Evolutionary conservation across 2,113 vertebrate species (phyloP), one percentile per base, ranked within the genome.

Genomic region (Poicephalus gulielmi): DNA sequence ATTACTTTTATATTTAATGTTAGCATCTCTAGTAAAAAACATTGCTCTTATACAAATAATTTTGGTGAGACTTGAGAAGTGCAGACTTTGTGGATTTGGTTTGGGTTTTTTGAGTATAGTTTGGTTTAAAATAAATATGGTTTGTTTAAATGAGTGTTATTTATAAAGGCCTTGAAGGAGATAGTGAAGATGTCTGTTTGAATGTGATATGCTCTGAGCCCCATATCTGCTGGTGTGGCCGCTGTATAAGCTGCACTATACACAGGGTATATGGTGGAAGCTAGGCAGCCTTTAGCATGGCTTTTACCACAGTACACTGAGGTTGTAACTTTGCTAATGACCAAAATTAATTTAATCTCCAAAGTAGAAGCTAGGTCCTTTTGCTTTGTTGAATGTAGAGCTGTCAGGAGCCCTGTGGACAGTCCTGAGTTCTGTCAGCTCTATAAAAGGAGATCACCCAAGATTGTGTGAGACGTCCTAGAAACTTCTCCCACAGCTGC

Each of bases 1-100:
- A 68, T n/a, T 71, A 67, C 59, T 78, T 86, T 74, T 70, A 49
- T 23, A 66, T 63, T 81, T 78, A 25, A 16, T 19, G 5, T 41
- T 60, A 13, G 0, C 46, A 71, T 53, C 19, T 37, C 20, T 71
- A 76, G 71, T 27, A 63, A 63, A 88, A 92, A 91, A 1, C 49
- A 28, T 33, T 59, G 17, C 28, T 22, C n/a, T 75, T 50, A 50
- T 0, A 10, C 1, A 0, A 84, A 64, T 63, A 0, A 10, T 73
- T 87, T 88, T 68, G 35, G 14, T 71, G 39, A 16, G 4, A 46
- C 43, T 67, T 49, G 41, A 53, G 30, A 80, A 66, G 19, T 18
- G 5, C 10, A 43, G 33, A 24, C 9, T 63, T 86, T 68, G 3
- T 37, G 33, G 33, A 59, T n/a, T n/a, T 59, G 33, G 57, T 88